Percentiles rank a stretch among this genome's conserved stretches.
Conservation (phyloP, 2,113 vertebrate species). For the Oplegnathus fasciatus region DNA sequence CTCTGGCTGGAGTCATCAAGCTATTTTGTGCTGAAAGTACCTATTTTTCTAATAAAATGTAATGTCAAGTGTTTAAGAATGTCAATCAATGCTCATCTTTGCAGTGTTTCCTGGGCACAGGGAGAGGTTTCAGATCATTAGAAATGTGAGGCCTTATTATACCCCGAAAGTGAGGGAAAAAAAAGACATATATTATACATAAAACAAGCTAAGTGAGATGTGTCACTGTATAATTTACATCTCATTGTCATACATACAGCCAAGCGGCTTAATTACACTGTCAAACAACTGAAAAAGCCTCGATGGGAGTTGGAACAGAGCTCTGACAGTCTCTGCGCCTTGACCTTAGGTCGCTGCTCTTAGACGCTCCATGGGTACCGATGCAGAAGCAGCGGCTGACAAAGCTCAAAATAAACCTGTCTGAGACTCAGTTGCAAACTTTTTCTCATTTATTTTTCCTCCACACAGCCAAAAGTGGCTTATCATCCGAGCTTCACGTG, state of each 20-base stretch:
- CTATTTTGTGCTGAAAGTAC: slow-evolving; percentile 16
- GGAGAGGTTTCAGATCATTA: slow-evolving; percentile 44
- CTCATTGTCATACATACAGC: slow-evolving; percentile 70
- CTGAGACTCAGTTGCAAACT: slow-evolving; percentile 41
- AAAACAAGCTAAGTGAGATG: slow-evolving; percentile 63
- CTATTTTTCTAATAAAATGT: slow-evolving; percentile 48
- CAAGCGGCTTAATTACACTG: slow-evolving; percentile 74
- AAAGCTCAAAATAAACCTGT: slow-evolving; percentile 54
- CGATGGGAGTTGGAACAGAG: slow-evolving; percentile 54
- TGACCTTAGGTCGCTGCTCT: slow-evolving; percentile 50
- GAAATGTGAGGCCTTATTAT: slow-evolving; percentile 31
- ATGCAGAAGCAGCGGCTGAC: slow-evolving; percentile 38
- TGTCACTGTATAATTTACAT: slow-evolving; percentile 74
- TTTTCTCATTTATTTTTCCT: slow-evolving; percentile 61
- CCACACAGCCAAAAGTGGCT: slow-evolving; percentile 59
- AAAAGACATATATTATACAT: slow-evolving; percentile 62
- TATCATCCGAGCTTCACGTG: slow-evolving; percentile 62
- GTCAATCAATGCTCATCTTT: slow-evolving; percentile 24
- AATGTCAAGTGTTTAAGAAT: slow-evolving; percentile 48
- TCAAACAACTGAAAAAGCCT: slow-evolving; percentile 60
- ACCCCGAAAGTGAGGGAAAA: not conserved
- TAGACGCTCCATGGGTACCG: slow-evolving; percentile 3
- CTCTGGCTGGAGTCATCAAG: slow-evolving; percentile 18
- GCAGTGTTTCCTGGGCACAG: slow-evolving; percentile 13
- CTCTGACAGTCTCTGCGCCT: slow-evolving; percentile 51